A percentile compares a stretch with the other conserved stretches of the same genome.
Conservation (phyloP, 2,797 vertebrate species). For the Limosa lapponica region DNA sequence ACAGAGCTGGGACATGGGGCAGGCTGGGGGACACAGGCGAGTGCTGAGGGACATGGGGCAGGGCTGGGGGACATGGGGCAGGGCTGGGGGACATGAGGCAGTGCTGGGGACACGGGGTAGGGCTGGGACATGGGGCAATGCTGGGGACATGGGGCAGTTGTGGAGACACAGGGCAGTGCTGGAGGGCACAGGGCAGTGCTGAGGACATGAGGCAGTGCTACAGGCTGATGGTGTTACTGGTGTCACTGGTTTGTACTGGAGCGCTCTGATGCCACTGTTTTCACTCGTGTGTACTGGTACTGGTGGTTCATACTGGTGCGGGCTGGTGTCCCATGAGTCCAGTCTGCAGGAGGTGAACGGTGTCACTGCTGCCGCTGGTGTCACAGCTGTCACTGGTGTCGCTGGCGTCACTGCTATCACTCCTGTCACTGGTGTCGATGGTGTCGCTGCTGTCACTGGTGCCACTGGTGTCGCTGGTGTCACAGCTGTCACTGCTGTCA, state of each 20-base stretch:
- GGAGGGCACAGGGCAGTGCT: neutral
- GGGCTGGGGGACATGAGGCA: too few relatives aligned
- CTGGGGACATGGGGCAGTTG: too few relatives aligned
- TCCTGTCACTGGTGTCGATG: neutral
- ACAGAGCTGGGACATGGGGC: neutral
- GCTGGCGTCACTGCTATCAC: neutral
- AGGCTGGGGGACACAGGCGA: neutral
- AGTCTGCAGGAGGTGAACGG: neutral
- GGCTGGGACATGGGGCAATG: too few relatives aligned
- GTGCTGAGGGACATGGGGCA: too few relatives aligned
- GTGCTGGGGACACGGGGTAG: neutral
- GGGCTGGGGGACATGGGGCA: too few relatives aligned
- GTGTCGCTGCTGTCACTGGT: too few relatives aligned
- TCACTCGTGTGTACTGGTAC: too few relatives aligned
- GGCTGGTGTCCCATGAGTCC: neutral
- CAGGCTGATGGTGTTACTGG: neutral
- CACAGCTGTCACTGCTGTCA: too few relatives aligned
- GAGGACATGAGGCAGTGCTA: neutral
- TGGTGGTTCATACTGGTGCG: neutral
- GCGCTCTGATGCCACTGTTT: neutral
- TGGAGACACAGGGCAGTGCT: too few relatives aligned
- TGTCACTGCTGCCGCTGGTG: neutral
- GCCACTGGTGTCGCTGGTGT: too few relatives aligned
- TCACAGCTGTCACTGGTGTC: neutral
- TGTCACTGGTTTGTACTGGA: neutral